Conservation (phyloP, 2,113 vertebrate genomes). For the Syrrhaptes paradoxus region DNA sequence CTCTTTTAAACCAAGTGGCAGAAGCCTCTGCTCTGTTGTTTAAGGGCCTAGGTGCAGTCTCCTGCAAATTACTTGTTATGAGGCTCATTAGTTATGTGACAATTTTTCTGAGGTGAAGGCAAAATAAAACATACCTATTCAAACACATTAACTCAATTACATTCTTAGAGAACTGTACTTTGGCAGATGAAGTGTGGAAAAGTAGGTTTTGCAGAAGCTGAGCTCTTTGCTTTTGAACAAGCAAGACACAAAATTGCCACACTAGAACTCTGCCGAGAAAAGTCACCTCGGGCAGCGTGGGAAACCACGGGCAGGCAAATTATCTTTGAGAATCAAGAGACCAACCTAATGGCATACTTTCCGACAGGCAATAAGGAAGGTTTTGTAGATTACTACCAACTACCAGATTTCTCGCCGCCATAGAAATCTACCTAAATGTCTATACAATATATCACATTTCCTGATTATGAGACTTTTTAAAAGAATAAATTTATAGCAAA, state of each 20-base stretch:
- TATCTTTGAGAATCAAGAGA: neutral
- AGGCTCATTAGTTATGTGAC: neutral
- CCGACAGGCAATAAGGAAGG: neutral
- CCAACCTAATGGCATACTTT: neutral
- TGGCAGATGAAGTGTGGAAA: neutral
- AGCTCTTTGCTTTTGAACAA: neutral
- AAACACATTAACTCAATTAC: neutral
- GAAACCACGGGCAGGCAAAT: neutral
- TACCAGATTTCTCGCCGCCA: neutral
- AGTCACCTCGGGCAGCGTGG: neutral
- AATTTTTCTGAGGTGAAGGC: neutral
- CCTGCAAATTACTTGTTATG: neutral
- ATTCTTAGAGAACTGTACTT: neutral
- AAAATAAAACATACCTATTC: neutral
- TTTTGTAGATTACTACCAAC: neutral
- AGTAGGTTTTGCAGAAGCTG: neutral
- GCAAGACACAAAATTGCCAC: neutral
- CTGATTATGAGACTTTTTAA: neutral
- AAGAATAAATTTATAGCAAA: neutral
- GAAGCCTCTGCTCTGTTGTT: neutral
- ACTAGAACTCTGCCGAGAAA: neutral
- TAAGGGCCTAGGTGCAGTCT: neutral
- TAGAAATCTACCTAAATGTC: neutral
- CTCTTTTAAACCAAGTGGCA: neutral
- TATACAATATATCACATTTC: neutral